These are phyloP conservation scores for Mesorhabditis sp. DNA, from an alignment of 2,888 invertebrate species.

Conservation along the genomic window DNA sequence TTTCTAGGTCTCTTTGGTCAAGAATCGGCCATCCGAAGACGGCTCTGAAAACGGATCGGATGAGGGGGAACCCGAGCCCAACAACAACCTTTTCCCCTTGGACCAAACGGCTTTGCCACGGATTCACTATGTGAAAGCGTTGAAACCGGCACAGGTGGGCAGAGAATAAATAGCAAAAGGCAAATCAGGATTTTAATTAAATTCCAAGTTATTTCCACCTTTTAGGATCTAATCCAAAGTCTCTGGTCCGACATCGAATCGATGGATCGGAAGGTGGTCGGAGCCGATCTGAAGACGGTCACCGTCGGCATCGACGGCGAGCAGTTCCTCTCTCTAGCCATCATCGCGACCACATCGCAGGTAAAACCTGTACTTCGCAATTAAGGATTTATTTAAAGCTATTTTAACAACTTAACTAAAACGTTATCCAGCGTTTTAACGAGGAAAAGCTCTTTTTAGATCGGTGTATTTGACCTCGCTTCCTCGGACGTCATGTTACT, in stretches of 20 bases:
- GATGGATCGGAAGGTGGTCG: slow-evolving; percentile 63
- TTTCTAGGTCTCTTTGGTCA: slow-evolving; percentile 44
- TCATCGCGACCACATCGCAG: slow-evolving; percentile 24
- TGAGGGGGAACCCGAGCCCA: slow-evolving; percentile 34
- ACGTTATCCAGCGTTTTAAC: slow-evolving; percentile 76
- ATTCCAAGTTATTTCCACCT: background rate
- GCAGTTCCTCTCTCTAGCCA: slow-evolving; percentile 79
- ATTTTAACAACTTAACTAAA: slow-evolving; percentile 7
- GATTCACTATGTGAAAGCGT: slow-evolving; percentile 49
- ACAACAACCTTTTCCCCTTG: slow-evolving; percentile 53
- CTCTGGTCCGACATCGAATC: slow-evolving; percentile 42
- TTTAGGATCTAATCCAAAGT: slow-evolving; percentile 40
- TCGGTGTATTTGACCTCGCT: slow-evolving; percentile 54
- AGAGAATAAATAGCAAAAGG: background rate
- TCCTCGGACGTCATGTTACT: slow-evolving; percentile 50
- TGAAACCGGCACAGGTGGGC: slow-evolving; percentile 51
- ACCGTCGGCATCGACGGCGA: slow-evolving; percentile 75
- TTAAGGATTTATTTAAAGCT: slow-evolving; percentile 5
- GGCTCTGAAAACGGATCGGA: slow-evolving; percentile 52
- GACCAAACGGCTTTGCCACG: slow-evolving; percentile 45
- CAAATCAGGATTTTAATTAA: slow-evolving; percentile 9
- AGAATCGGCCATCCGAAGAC: slow-evolving; percentile 48
- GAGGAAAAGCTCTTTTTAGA: slow-evolving; percentile 63
- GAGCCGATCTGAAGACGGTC: slow-evolving; percentile 87
- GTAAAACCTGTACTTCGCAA: background rate